Percentiles rank a stretch among this genome's conserved stretches.
Conservation (phyloP, 2,113 vertebrate genomes). For the Tor tambroides region DNA sequence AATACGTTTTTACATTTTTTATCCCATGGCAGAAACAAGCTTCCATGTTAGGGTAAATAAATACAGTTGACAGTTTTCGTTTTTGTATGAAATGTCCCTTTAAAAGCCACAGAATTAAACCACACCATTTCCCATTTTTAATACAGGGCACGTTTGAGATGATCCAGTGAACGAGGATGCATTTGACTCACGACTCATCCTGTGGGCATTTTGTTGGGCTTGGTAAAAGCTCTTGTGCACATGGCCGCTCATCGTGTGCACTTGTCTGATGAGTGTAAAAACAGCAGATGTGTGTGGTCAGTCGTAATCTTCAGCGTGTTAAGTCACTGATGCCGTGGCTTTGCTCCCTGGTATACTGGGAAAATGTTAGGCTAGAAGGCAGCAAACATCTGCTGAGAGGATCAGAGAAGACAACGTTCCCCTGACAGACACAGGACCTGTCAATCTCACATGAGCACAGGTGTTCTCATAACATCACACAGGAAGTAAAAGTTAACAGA, state of each 20-base stretch:
- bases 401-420: constrained; percentile 32
- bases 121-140: constrained; percentile 16
- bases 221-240: constrained; percentile 36
- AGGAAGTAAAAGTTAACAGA: background rate
- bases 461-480: background rate
- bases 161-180: constrained; percentile 27
- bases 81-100: background rate
- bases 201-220: constrained; percentile 12
- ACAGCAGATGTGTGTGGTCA: constrained; percentile 67
- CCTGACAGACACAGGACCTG: constrained; percentile 23
- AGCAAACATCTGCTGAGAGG: constrained; percentile 25
- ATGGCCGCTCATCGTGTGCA: background rate
- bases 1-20: too few species aligned
- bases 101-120: constrained; percentile 11
- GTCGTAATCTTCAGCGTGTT: constrained; percentile 67
- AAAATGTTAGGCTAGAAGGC: constrained; percentile 26
- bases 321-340: constrained; percentile 61
- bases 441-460: constrained; percentile 6
- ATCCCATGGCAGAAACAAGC: too few species aligned
- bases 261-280: constrained; percentile 36
- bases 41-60: background rate
- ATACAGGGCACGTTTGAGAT: constrained; percentile 39
- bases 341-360: constrained; percentile 56
- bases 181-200: constrained; percentile 18
- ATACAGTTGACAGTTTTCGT: background rate